These are phyloP conservation scores for Pogonognathellus flavescens DNA, from an alignment of 1,140 invertebrate species.

Conservation along the genomic window DNA sequence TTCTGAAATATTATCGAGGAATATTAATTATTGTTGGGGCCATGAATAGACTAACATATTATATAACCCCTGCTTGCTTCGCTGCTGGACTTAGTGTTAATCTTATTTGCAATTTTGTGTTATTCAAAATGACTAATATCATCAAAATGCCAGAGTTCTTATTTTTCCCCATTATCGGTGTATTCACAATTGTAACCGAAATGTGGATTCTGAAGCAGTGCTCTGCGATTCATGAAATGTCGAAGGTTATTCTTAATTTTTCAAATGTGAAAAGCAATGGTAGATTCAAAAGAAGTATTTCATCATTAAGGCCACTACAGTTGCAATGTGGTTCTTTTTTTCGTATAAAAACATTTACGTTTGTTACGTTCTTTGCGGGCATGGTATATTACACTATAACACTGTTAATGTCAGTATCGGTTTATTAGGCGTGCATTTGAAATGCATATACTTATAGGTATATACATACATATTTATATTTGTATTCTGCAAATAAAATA, in stretches of 20 bases:
- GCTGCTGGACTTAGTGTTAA: background rate
- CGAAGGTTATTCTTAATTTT: background rate
- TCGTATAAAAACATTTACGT: background rate
- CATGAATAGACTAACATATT: background rate
- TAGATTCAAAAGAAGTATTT: background rate
- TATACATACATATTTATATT: too few species aligned
- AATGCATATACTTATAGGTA: too few species aligned
- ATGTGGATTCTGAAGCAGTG: background rate
- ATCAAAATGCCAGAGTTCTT: background rate
- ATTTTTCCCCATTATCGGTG: background rate
- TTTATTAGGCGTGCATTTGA: too few species aligned
- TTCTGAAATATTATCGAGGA: too few species aligned
- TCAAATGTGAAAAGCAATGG: background rate
- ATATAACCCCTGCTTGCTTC: background rate
- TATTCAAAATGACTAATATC: background rate
- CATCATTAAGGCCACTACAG: background rate
- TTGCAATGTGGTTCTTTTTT: background rate
- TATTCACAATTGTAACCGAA: background rate
- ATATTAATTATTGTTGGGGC: too few species aligned
- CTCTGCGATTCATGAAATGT: background rate
- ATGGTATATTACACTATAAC: background rate
- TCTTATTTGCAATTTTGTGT: conserved; percentile 8
- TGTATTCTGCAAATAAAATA: too few species aligned
- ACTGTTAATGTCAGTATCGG: background rate
- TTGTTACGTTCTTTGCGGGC: background rate